Evolutionary conservation across 2,797 vertebrate genomes (phyloP).

Genomic region (Anableps anableps): DNA sequence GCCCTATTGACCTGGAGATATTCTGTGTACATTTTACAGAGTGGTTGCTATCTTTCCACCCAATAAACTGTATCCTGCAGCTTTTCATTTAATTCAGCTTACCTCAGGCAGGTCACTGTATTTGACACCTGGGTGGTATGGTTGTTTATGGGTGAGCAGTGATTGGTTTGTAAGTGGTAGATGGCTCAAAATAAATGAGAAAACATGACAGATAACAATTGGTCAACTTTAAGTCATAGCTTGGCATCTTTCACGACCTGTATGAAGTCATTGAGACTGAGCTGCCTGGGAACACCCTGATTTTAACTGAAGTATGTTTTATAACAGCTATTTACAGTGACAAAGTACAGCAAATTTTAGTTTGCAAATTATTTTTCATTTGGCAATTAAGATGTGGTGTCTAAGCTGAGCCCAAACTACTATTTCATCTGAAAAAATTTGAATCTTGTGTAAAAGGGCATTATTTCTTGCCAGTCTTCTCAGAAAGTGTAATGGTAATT

Average conservation of each 20-base stretch:
- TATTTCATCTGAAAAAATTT: not conserved
- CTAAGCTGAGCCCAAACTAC: not conserved
- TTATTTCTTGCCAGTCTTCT: too few species aligned
- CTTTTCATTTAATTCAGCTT: constrained; percentile 39
- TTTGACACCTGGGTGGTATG: constrained; percentile 30
- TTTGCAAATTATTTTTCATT: not conserved
- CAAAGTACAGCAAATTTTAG: not conserved
- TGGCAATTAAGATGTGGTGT: not conserved
- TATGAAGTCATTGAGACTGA: not conserved
- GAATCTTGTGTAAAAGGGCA: too few species aligned
- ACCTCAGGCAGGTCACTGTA: constrained; percentile 22
- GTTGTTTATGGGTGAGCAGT: constrained; percentile 2
- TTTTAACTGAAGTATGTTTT: not conserved
- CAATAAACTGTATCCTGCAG: constrained; percentile 32
- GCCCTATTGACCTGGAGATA: constrained; percentile 43
- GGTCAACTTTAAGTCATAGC: not conserved
- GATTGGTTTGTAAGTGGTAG: not conserved
- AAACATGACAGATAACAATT: not conserved
- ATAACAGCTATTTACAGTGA: not conserved
- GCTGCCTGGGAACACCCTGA: not conserved
- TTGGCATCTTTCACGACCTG: not conserved
- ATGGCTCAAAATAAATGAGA: not conserved
- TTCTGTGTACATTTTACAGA: constrained; percentile 32
- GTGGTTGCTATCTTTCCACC: constrained; percentile 29
- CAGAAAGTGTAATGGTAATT: too few species aligned